These are phyloP conservation scores for Manis javanica DNA, from an alignment of 2,797 vertebrate species.

Conservation along the genomic window DNA sequence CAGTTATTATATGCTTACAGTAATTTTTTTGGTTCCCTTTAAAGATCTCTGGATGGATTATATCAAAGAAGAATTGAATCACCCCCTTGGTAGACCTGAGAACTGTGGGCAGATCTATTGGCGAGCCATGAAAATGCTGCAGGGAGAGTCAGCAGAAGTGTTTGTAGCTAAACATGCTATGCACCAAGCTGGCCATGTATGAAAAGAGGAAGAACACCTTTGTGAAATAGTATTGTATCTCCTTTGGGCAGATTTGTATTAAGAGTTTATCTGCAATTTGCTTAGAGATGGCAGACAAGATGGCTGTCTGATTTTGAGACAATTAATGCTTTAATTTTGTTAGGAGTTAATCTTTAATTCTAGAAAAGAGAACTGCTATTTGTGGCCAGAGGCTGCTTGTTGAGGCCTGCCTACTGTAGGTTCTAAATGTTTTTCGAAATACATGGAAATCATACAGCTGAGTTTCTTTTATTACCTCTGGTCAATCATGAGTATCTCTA, in stretches of 20 bases:
- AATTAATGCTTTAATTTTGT: slow-evolving; percentile 39
- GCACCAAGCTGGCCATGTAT: slow-evolving; percentile 92
- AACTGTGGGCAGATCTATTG: slow-evolving; percentile 95
- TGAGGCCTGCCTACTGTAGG: neutral
- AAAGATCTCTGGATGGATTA: slow-evolving; percentile 96
- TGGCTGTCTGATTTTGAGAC: neutral
- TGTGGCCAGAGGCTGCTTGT: slow-evolving; percentile 3
- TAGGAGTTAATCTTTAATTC: slow-evolving; percentile 20
- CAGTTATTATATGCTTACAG: neutral
- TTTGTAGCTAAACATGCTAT: slow-evolving; percentile 93
- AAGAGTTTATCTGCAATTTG: neutral
- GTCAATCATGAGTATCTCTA: neutral
- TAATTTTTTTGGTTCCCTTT: slow-evolving; percentile 63
- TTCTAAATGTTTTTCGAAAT: slow-evolving; percentile 39
- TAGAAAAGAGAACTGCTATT: slow-evolving; percentile 45
- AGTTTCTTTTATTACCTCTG: neutral
- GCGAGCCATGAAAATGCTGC: slow-evolving; percentile 95
- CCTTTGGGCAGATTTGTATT: neutral
- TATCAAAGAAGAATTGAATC: slow-evolving; percentile 92
- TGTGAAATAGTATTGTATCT: neutral
- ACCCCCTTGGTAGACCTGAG: slow-evolving; percentile 91
- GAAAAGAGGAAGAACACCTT: slow-evolving; percentile 43
- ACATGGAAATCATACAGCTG: neutral
- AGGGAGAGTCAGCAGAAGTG: slow-evolving; percentile 91
- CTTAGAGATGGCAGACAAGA: neutral